Conservation (phyloP, 2,888 invertebrate genomes). For the Synanthedon vespiformis region DNA sequence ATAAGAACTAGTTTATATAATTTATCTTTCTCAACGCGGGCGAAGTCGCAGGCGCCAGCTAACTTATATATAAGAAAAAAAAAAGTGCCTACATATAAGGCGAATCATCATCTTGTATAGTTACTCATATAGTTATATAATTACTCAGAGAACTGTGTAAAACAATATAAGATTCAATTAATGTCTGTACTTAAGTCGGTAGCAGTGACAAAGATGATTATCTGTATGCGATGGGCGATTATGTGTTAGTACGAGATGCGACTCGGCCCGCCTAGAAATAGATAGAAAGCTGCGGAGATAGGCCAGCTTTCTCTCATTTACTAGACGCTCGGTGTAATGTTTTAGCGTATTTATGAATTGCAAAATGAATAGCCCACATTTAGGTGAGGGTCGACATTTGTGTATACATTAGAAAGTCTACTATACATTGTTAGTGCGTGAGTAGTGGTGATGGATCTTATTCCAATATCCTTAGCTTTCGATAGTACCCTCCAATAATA, state of each 20-base stretch:
- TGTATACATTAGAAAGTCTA: not conserved
- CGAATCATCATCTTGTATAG: too few relatives aligned
- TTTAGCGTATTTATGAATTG: not conserved
- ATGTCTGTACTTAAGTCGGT: not conserved
- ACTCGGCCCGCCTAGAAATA: not conserved
- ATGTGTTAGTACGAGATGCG: not conserved
- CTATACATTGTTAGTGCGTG: too few relatives aligned
- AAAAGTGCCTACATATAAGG: too few relatives aligned
- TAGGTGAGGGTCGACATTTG: not conserved
- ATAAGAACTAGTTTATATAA: too few relatives aligned
- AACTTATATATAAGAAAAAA: too few relatives aligned
- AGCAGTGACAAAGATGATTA: not conserved
- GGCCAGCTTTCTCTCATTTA: not conserved
- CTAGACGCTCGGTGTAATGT: not conserved
- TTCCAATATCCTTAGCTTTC: too few relatives aligned
- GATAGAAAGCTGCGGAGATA: not conserved
- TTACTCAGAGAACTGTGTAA: not conserved
- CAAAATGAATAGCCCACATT: not conserved
- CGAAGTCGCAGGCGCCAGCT: too few relatives aligned
- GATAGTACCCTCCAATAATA: too few relatives aligned
- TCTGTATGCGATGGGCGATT: not conserved
- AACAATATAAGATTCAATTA: not conserved
- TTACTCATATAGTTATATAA: too few relatives aligned
- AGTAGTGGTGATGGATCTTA: too few relatives aligned
- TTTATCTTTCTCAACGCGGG: too few relatives aligned